Base-by-base conservation (phyloP, 2,888 invertebrate genomes). In the Ctenicera cuprea region DNA sequence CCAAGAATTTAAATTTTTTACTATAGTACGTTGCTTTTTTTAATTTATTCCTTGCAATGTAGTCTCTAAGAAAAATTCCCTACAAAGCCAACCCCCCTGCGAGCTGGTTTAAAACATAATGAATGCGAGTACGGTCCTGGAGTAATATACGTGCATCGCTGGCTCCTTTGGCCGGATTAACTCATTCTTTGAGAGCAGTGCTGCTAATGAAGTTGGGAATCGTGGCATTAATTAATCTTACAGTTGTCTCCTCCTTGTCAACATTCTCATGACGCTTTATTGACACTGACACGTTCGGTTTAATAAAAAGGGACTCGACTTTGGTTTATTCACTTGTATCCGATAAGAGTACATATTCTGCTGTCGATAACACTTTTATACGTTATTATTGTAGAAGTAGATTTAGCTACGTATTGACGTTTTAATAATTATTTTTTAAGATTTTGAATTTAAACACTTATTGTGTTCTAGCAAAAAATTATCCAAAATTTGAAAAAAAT, bases 171-270 rank as follows among this genome's bases (percentile, higher is more conserved):
- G 50, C 12, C 48, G 61, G 50, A 70, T 70, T 74, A 65, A 62
- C 67, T 38, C 12, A 64, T 67, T 62, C 67, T 67, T 64, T 71
- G 64, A 48, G 22, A 62, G 22, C 12, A 57, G 16, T 57, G 18
- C 45, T 45, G 22, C 37, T 74, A 74, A 74, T 74, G 62, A 74
- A 74, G 61, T 71, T 63, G 30, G 54, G 50, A 71, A 62, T 64
- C 57, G 71, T 54, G 57, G 62, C 52, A 20, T 59, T 71, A 71
- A 74, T 74, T 74, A 71, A 74, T 74, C 74, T 74, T 71, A 67
- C 66, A 68, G 50, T 62, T 14, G 18, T 65, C 70, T 65, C 66
- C 38, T 63, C 37, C 64, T 71, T 67, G 67, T 67, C 66, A 71
- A 71, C 66, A 74, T 37, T 37, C 69, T 30, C 41, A 37, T 63